phyloP scores from a whole-genome alignment of 1,140 invertebrate genomes.

The Cotesia chilonis region DNA sequence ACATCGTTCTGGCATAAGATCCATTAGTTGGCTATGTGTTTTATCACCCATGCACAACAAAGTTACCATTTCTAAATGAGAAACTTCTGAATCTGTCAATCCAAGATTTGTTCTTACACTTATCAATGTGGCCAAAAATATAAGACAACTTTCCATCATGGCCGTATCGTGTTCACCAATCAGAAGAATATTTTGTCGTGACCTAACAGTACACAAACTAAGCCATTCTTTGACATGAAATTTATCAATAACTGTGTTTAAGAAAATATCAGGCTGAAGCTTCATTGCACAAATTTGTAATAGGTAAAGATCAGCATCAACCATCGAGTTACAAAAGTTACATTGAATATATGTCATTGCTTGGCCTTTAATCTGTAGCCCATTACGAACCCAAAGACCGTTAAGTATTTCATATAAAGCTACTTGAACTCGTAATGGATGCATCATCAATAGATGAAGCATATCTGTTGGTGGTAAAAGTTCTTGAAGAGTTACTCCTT shows the following conservation, averaged over 20 bases:
- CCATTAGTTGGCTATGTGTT: constrained; percentile 93
- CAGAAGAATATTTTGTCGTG: constrained; percentile 70
- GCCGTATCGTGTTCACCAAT: constrained; percentile 83
- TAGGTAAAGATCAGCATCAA: constrained; percentile 95
- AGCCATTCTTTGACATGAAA: constrained; percentile 88
- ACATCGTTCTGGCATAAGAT: constrained; percentile 94
- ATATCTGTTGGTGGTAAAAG: constrained; percentile 81
- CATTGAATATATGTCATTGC: constrained; percentile 99
- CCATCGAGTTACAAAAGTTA: constrained; percentile 98
- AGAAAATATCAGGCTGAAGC: constrained; percentile 84
- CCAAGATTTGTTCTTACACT: constrained; percentile 88
- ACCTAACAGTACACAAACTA: constrained; percentile 76
- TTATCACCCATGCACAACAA: constrained; percentile 92
- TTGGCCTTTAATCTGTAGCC: constrained; percentile 96
- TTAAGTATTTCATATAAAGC: constrained; percentile 94
- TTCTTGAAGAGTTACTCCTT: constrained; percentile 78
- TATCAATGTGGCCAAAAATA: constrained; percentile 89
- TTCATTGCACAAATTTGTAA: constrained; percentile 92
- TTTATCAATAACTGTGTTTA: constrained; percentile 89
- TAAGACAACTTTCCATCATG: constrained; percentile 92
- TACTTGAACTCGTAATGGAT: constrained; percentile 92
- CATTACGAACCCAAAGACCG: constrained; percentile 95
- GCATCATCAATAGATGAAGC: constrained; percentile 81
- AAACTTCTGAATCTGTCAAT: constrained; percentile 68
- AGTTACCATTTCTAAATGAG: constrained; percentile 91